Conservation (phyloP, 1,140 invertebrate genomes). For the Gryon sp. region DNA sequence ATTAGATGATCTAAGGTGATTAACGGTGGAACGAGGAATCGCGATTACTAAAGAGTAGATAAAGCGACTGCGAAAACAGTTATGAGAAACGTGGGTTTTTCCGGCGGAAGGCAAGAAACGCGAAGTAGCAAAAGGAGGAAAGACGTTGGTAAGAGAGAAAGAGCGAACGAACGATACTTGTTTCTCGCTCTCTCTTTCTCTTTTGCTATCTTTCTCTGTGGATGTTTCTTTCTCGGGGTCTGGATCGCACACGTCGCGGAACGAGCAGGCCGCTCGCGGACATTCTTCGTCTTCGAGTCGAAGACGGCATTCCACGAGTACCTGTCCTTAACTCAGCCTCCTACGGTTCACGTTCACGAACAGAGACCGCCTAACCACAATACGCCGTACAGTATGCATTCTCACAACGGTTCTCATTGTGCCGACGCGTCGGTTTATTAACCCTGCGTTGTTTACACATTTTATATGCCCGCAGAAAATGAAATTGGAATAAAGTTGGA, state of each 20-base stretch:
- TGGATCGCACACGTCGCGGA: constrained; percentile 63
- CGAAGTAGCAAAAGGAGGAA: not conserved
- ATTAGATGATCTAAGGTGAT: no score
- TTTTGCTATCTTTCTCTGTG: no score
- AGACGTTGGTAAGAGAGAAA: no score
- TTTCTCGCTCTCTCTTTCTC: no score
- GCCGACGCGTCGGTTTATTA: constrained; percentile 10
- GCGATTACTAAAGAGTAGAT: no score
- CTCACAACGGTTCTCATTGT: constrained; percentile 36
- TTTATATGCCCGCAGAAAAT: no score
- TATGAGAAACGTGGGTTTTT: constrained; percentile 26
- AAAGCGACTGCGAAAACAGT: not conserved
- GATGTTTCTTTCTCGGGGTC: constrained; percentile 40
- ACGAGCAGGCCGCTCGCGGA: constrained; percentile 52
- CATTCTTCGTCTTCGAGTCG: constrained; percentile 45
- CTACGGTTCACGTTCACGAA: constrained; percentile 64
- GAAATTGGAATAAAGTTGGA: no score
- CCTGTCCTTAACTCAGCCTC: constrained; percentile 71
- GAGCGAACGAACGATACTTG: no score
- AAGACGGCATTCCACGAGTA: constrained; percentile 74
- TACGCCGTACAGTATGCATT: constrained; percentile 34
- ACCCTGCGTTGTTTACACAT: no score
- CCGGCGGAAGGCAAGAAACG: constrained; percentile 14
- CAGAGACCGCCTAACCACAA: constrained; percentile 66
- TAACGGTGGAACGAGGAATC: not conserved